Percentiles rank a stretch among this genome's conserved stretches.
phyloP scores from a whole-genome alignment of 2,113 vertebrate genomes.

The Thoracochromis brauschi region DNA sequence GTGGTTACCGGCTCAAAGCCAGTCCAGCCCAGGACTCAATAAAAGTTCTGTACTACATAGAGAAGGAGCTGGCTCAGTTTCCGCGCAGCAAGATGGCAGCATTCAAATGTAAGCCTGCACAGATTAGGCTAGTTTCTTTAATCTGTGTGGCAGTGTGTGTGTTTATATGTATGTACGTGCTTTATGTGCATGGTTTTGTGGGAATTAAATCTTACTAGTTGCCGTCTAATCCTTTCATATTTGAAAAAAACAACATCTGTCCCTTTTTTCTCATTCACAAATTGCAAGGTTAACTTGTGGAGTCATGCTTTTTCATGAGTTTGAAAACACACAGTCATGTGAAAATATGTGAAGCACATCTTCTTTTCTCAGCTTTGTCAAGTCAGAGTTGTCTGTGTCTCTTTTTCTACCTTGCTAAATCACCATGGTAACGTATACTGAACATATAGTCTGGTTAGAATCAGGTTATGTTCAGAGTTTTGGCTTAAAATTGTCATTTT shows the following conservation, averaged over 20 bases:
- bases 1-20: conserved; percentile 86
- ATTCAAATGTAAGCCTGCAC: conserved; percentile 81
- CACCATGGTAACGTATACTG: neutral
- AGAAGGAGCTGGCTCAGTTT: conserved; percentile 89
- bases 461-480: neutral
- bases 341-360: neutral
- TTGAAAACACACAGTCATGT: neutral
- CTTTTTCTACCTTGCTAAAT: neutral
- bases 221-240: neutral
- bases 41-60: conserved; percentile 90
- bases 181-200: neutral
- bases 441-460: neutral
- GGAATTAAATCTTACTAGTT: neutral
- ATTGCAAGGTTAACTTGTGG: neutral
- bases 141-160: neutral
- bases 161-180: neutral
- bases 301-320: neutral
- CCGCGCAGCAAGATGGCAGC: conserved; percentile 79
- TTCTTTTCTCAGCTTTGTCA: neutral
- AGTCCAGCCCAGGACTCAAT: conserved; percentile 86
- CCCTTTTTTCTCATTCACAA: neutral
- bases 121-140: conserved; percentile 9
- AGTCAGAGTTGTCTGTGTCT: neutral
- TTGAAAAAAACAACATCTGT: neutral
- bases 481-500: neutral